Percentiles rank a stretch among this genome's conserved stretches.
phyloP scores from a whole-genome alignment of 2,888 invertebrate species.

The Dolomedes plantarius region DNA sequence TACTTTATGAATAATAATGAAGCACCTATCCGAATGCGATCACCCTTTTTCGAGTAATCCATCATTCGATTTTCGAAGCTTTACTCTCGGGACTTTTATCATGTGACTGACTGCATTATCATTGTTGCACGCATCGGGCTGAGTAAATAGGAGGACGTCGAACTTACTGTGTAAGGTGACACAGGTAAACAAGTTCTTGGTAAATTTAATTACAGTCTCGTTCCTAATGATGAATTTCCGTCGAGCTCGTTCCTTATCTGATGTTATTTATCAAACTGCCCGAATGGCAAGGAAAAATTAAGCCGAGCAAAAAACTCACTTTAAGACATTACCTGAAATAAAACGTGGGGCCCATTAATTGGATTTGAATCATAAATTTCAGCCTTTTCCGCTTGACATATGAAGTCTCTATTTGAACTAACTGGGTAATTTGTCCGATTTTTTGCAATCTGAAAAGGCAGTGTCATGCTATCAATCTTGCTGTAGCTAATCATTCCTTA shows the following conservation, averaged over 20 bases:
- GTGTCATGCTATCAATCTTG: no score
- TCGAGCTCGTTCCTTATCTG: background rate
- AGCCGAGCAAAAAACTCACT: background rate
- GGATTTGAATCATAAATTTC: no score
- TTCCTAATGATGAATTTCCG: background rate
- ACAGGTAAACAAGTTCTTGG: background rate
- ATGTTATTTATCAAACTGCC: background rate
- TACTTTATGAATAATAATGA: constrained; percentile 55
- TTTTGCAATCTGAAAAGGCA: no score
- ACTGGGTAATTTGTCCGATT: no score
- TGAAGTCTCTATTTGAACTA: no score
- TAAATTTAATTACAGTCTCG: background rate
- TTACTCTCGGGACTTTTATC: no score
- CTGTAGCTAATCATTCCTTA: no score
- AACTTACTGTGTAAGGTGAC: background rate
- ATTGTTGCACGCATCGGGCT: background rate
- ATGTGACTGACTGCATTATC: background rate
- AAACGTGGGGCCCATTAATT: no score
- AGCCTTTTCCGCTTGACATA: no score
- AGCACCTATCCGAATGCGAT: background rate
- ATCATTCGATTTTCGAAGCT: no score
- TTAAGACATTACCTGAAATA: no score
- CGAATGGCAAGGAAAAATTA: background rate
- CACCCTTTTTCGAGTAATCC: no score
- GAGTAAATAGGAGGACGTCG: background rate